These are phyloP conservation scores for Rhombomys opimus DNA, from an alignment of 2,113 vertebrate species.

Conservation along the genomic window DNA sequence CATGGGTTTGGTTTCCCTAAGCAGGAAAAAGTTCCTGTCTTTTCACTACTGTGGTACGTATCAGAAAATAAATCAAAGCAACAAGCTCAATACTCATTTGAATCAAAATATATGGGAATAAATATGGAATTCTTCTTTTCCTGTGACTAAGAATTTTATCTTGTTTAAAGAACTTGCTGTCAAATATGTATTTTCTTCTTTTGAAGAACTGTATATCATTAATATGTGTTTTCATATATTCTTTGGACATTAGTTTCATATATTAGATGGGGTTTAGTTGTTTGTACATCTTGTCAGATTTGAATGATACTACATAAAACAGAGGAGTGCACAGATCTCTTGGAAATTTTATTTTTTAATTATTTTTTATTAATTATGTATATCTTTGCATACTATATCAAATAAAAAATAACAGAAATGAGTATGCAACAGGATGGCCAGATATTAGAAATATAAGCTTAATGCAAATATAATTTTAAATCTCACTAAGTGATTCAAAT, in stretches of 20 bases:
- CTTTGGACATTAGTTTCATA: neutral
- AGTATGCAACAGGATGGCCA: neutral
- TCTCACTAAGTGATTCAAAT: neutral
- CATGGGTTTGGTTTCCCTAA: neutral
- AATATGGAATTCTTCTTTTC: no score
- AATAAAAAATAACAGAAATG: neutral
- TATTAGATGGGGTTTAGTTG: neutral
- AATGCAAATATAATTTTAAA: conserved; percentile 2
- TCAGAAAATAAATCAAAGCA: neutral
- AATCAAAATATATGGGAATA: neutral
- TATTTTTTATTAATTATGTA: neutral
- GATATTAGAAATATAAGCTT: neutral
- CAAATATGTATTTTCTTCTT: neutral
- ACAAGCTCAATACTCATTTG: neutral
- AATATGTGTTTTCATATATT: neutral
- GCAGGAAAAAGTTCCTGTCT: neutral
- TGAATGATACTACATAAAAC: neutral
- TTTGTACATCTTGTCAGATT: neutral
- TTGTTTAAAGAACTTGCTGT: neutral
- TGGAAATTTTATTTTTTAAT: neutral
- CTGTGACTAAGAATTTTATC: neutral
- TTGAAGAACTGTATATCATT: neutral
- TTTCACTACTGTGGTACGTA: neutral
- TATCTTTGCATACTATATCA: neutral
- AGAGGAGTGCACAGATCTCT: neutral